Percentiles rank a stretch among this genome's conserved stretches.
Conservation (phyloP, 2,113 vertebrate species). For the Cebus imitator region DNA sequence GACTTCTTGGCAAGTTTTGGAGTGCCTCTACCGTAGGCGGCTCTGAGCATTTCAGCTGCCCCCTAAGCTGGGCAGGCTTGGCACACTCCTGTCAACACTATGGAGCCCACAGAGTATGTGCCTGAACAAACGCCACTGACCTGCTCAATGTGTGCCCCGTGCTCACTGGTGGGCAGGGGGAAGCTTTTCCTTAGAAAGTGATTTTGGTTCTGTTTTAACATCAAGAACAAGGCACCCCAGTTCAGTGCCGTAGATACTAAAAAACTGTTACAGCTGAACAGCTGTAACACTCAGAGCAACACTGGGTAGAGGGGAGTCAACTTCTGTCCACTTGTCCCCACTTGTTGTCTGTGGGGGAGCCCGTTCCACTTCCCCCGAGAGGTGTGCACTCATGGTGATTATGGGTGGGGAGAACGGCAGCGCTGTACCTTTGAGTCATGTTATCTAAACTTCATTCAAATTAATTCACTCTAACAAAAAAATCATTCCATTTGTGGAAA, state of each 20-base stretch:
- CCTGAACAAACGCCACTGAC: not conserved
- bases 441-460: not conserved
- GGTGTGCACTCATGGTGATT: fast-evolving
- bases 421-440: not conserved
- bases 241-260: not conserved
- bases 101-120: not conserved
- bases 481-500: not conserved
- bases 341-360: fast-evolving
- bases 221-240: not conserved
- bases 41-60: not conserved
- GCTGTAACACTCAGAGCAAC: not conserved
- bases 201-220: not conserved
- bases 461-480: not conserved
- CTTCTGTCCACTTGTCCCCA: not conserved
- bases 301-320: fast-evolving
- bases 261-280: not conserved
- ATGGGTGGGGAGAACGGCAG: not conserved
- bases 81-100: not conserved
- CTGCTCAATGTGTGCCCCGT: not conserved
- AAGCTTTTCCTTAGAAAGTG: not conserved
- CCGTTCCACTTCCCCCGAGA: not conserved
- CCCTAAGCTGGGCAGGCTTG: not conserved
- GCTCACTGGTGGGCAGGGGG: not conserved
- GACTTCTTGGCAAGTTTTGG: not conserved
- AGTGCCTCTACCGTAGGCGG: not conserved